phyloP scores from a whole-genome alignment of 2,888 invertebrate species.

The Synanthedon formicaeformis region DNA sequence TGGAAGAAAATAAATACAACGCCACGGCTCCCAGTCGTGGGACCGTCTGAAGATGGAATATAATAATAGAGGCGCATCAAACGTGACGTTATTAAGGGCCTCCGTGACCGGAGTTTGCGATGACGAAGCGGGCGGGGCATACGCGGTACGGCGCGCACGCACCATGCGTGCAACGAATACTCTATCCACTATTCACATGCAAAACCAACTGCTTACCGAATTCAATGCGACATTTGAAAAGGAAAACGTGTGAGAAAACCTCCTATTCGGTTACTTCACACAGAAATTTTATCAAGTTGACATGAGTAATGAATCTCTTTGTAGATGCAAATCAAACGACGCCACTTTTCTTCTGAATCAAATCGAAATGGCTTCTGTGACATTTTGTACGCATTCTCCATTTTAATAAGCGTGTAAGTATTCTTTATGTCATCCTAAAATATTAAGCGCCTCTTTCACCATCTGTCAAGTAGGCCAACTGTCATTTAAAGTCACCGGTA shows the following conservation, averaged over 20 bases:
- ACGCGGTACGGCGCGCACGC: slow-evolving; percentile 40
- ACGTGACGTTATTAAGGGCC: slow-evolving; percentile 69
- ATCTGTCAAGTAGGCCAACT: too few species aligned
- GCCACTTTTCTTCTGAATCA: not conserved
- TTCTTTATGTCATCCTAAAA: too few species aligned
- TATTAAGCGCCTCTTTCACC: too few species aligned
- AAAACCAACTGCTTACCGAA: slow-evolving; percentile 46
- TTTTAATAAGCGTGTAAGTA: too few species aligned
- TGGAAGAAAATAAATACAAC: slow-evolving; percentile 30
- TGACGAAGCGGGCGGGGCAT: slow-evolving; percentile 6
- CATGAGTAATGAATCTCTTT: slow-evolving; percentile 18
- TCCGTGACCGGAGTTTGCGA: slow-evolving; percentile 57
- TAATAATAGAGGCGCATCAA: slow-evolving; percentile 71
- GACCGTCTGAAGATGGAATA: slow-evolving; percentile 65
- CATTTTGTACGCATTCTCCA: not conserved
- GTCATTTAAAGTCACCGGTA: too few species aligned
- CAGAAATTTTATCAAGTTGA: slow-evolving; percentile 13
- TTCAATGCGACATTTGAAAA: slow-evolving; percentile 28
- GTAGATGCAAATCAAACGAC: not conserved
- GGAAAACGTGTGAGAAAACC: slow-evolving; percentile 29
- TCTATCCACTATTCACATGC: slow-evolving; percentile 46
- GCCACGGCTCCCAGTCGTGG: slow-evolving; percentile 50
- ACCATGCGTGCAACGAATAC: slow-evolving; percentile 53
- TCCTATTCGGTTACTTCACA: slow-evolving; percentile 7
- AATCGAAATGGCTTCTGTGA: not conserved